Evolutionary conservation across 2,113 vertebrate genomes (phyloP), one percentile per base, ranked within the genome.

Genomic region (Apus apus): DNA sequence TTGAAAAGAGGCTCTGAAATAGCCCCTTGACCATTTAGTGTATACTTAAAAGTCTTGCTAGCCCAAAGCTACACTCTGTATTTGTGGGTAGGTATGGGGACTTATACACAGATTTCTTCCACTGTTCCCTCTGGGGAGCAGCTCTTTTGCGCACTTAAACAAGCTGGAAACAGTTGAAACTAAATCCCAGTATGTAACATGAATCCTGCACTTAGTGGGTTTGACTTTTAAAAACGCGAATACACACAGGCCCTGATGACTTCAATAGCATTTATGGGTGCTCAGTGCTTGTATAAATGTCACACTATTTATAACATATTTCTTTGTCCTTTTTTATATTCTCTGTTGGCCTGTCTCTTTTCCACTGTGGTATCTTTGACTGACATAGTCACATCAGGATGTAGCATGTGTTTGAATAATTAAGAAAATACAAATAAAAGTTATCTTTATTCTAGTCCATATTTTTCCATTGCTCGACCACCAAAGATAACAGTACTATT

Each of bases 221-320:
- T 89, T 95, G 95, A 91, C 93, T 94, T 96, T 94, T 90, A 89
- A 94, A 94, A 97, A 95, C 72, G 77, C 0, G 1, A 87, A 92
- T 58, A 18, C 91, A 91, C 91, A 38, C 50, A 85, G 89, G 89
- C 84, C 84, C 84, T 89, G 87, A 94, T 97, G 95, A 96, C 95
- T 96, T 97, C 96, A 97, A 87, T 93, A 93, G 91, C 93, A 73
- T 97, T 97, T 97, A 96, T 95, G 94, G 95, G 91, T 96, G 91
- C 89, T 95, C 4, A 18, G 93, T 71, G 94, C 94, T 93, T 78
- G 64, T 96, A 84, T 95, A 96, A 97, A 97, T 94, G 95, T 97
- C 96, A 96, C 91, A 94, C 87, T 97, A 96, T 97, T 97, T 96
- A 96, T 97, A 97, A 97, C 93, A 82, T 94, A 91, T 79, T 89